A percentile compares a stretch with the other conserved stretches of the same genome.
Evolutionary conservation across 2,888 invertebrate genomes (phyloP).

Genomic region (Mythimna impura): DNA sequence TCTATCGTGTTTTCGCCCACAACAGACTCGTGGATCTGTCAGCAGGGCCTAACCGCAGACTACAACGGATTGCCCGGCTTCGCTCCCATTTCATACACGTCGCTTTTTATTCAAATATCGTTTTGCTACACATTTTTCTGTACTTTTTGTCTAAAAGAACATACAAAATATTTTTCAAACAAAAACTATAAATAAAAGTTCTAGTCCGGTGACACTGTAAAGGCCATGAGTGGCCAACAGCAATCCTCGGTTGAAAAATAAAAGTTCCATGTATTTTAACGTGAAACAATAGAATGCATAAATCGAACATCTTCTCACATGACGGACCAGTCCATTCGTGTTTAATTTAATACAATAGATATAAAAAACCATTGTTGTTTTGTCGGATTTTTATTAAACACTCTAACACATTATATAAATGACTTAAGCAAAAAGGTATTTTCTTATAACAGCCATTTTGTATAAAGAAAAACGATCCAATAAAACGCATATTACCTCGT

Average conservation of each 20-base stretch:
- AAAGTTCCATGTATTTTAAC: slow-evolving; percentile 47
- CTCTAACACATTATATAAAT: slow-evolving; percentile 35
- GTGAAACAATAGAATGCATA: slow-evolving; percentile 52
- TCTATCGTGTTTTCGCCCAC: slow-evolving; percentile 80
- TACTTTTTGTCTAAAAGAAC: slow-evolving; percentile 55
- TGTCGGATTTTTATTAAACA: slow-evolving; percentile 38
- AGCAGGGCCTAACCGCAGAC: slow-evolving; percentile 82
- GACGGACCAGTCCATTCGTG: slow-evolving; percentile 31
- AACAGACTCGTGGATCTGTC: slow-evolving; percentile 83
- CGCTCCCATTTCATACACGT: slow-evolving; percentile 67
- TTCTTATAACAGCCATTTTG: slow-evolving; percentile 78
- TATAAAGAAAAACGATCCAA: slow-evolving; percentile 83
- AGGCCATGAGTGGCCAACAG: slow-evolving; percentile 50
- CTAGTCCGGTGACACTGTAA: slow-evolving; percentile 50
- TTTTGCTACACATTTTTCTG: slow-evolving; percentile 60
- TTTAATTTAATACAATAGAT: slow-evolving; percentile 37
- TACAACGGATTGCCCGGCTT: slow-evolving; percentile 76
- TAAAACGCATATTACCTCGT: slow-evolving; percentile 85
- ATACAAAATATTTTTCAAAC: slow-evolving; percentile 52
- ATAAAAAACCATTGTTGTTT: slow-evolving; percentile 50
- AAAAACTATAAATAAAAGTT: slow-evolving; percentile 56
- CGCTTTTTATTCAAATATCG: slow-evolving; percentile 70
- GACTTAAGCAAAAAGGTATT: slow-evolving; percentile 63
- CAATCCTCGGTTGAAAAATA: slow-evolving; percentile 49
- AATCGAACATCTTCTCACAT: slow-evolving; percentile 57